Percentiles rank a stretch among this genome's conserved stretches.
Conservation (phyloP, 2,888 invertebrate species). For the Lasioglossum marginatum region DNA sequence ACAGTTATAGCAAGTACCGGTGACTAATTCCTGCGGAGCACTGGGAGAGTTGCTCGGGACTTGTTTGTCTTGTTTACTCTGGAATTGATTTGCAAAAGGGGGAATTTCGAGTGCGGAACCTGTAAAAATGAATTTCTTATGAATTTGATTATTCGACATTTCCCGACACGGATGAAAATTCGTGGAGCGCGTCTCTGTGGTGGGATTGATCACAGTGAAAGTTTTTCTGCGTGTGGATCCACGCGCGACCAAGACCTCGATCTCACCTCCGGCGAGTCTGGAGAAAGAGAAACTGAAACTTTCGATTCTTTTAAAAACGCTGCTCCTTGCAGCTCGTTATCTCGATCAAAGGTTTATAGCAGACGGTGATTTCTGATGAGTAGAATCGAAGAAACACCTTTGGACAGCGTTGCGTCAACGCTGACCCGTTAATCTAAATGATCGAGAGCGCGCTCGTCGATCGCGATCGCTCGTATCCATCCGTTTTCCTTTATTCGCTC, state of each 20-base stretch:
- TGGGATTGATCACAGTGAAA: conserved; percentile 71
- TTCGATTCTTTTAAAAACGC: conserved; percentile 45
- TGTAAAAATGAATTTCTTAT: background rate
- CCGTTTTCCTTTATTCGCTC: background rate
- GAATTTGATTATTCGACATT: background rate
- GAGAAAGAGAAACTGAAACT: conserved; percentile 57
- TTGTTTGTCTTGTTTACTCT: conserved; percentile 16
- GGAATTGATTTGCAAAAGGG: too few relatives aligned
- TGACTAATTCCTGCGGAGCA: conserved; percentile 26
- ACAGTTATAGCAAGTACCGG: background rate
- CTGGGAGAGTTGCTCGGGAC: background rate
- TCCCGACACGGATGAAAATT: background rate
- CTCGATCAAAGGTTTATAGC: background rate
- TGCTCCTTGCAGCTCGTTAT: background rate
- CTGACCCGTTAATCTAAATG: background rate
- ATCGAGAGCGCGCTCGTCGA: background rate
- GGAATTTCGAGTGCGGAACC: too few relatives aligned
- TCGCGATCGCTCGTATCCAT: background rate
- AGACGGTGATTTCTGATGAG: background rate
- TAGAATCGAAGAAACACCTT: background rate
- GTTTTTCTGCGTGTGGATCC: conserved; percentile 61
- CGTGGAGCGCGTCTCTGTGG: conserved; percentile 23
- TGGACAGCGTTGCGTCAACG: background rate
- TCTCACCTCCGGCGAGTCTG: conserved; percentile 36
- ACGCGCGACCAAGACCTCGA: conserved; percentile 58